Evolutionary conservation across 2,113 vertebrate species (phyloP), one percentile per base, ranked within the genome.

Genomic region (Oncorhynchus masou): DNA sequence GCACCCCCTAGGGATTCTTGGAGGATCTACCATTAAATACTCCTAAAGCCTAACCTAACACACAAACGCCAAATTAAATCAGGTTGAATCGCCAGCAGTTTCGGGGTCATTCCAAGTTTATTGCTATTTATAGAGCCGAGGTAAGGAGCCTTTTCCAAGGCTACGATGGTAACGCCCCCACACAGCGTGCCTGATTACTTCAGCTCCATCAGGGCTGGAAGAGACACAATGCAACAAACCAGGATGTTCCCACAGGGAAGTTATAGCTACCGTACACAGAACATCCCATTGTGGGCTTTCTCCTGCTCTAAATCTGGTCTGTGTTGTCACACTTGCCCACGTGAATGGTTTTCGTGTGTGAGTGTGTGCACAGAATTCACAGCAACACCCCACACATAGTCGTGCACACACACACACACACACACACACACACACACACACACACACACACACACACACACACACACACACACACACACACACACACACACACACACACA

Each of bases 81-180:
- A 85, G 77, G 76, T 79, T 71, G 76, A 83, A 60, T 83, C 76
- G 74, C 82, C 57, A 4, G 68, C 48, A 77, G 81, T 84, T 65
- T 9, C 2, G 2, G 72, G 91, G 85, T 92, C 90, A 85, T 45
- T 59, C 39, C n/a, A 68, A 88, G 91, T 90, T 89, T 74, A 89
- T 1, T 0, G 77, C 81, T 90, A 88, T 89, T 85, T 81, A 84
- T 90, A 90, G 83, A 22, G 72, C 19, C 1, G 25, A 24, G 49
- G 73, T 75, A 27, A 31, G 68, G 68, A 25, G 74, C 27, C 20
- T n/a, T 19, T 13, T 25, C 65, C 24, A 75, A n/a, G 59, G 19
- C 59, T 9, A 22, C 5, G 7, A 62, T 62, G 59, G 59, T 62
- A 62, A 62, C n/a, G n/a, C 59, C 59, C 59, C 59, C 1, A 8